Evolutionary conservation across 2,888 invertebrate genomes (phyloP), one percentile per base, ranked within the genome.

Genomic region (Acronicta alni): DNA sequence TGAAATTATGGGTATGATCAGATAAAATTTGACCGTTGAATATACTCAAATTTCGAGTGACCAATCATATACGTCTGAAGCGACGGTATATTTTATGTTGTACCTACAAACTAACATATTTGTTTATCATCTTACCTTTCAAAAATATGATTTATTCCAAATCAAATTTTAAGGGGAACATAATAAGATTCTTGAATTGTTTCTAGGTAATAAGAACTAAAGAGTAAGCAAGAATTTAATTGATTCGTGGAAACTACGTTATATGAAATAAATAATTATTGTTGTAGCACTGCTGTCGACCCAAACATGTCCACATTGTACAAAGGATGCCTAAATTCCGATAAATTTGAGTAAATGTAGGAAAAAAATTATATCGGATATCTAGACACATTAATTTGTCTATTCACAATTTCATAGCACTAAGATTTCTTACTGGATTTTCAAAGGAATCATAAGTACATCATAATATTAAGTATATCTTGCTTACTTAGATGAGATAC

Each of bases 1-100:
- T 72, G 59, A 51, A 67, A 63, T 71, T 73, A 71, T 72, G 63
- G 61, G 49, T 62, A 56, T 67, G 53, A 75, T 77, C 54, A 51
- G 30, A 53, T 41, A 41, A 35, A 54, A 49, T 48, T 55, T 62
- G 30, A 16, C 10, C n/a, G 15, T 32, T n/a, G 35, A 32, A 32
- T 48, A 41, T 51, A 5, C 15, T 30, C 2, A 12, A 30, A 30
- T 30, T 30, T 30, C 30, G 10, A 30, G 23, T 3, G 9, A 30
- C 26, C 26, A 30, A 10, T 7, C 20, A 4, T 5, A 1, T 30
- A 30, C 10, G 10, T 30, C 10, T 30, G 26, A 30, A 30, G 26
- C n/a, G 20, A 12, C 12, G 47, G 12, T 44, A 47, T 26, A 17
- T 42, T 17, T 42, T 41, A 3, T 37, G 32, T 12, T 7, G 14